phyloP scores from a whole-genome alignment of 1,140 invertebrate species.

The Drosophila cardini region DNA sequence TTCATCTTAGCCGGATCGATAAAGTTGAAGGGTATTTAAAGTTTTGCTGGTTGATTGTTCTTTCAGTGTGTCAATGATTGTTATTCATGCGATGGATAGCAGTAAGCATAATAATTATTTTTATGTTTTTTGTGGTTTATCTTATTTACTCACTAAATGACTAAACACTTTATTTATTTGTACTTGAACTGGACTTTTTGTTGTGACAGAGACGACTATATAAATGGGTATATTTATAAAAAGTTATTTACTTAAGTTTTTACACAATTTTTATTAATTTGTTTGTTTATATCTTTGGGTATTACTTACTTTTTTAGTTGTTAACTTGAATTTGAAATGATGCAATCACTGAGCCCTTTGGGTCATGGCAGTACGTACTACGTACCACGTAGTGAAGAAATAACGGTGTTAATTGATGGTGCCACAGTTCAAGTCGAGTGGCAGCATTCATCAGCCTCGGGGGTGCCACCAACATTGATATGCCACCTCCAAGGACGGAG shows the following conservation, averaged over 20 bases:
- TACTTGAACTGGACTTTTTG: conserved; percentile 1
- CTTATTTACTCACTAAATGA: conserved; percentile 41
- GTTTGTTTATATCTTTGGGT: conserved; percentile 5
- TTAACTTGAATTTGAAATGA: conserved; percentile 5
- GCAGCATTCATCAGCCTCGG: conserved; percentile 22
- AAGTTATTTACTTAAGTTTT: neutral
- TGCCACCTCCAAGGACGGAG: conserved; percentile 17
- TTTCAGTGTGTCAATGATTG: conserved; percentile 12
- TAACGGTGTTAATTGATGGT: conserved; percentile 49
- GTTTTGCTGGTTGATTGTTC: neutral
- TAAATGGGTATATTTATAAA: too few relatives aligned
- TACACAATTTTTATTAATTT: conserved; percentile 31
- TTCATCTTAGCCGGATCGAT: too few relatives aligned
- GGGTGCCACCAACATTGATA: conserved; percentile 19
- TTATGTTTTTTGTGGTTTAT: conserved; percentile 50
- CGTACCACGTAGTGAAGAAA: conserved; percentile 2
- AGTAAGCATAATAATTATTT: conserved; percentile 64
- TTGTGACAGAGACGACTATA: too few relatives aligned
- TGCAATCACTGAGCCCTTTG: conserved; percentile 43
- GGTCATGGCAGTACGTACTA: conserved; percentile 56
- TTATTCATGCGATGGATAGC: neutral
- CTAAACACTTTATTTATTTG: conserved; percentile 45
- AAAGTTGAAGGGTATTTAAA: too few relatives aligned
- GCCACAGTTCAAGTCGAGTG: conserved; percentile 1
- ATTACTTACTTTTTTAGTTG: neutral